Conservation (phyloP, 2,888 invertebrate genomes). For the Cosmorhoe ocellata region DNA sequence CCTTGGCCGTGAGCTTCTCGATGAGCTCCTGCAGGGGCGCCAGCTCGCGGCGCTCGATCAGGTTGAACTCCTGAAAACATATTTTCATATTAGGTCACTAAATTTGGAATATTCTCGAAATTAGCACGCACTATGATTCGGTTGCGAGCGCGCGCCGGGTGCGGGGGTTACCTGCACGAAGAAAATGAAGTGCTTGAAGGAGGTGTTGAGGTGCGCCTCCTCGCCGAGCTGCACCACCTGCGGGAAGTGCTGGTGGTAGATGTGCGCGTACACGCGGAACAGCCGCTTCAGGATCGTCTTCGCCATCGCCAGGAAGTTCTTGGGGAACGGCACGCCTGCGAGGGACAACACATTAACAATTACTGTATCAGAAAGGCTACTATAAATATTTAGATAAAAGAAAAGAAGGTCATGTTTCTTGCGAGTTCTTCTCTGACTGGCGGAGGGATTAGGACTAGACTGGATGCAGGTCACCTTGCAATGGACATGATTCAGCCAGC, state of each 20-base stretch:
- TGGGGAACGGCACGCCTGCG: conserved; percentile 97
- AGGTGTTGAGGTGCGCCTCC: conserved; percentile 99
- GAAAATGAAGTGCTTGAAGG: conserved; percentile 99
- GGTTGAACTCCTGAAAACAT: conserved; percentile 93
- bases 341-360: neutral
- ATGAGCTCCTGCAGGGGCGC: conserved; percentile 98
- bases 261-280: conserved; percentile 99
- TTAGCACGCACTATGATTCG: too few relatives aligned
- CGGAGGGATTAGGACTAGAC: too few relatives aligned
- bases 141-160: too few relatives aligned
- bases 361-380: neutral
- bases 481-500: too few relatives aligned
- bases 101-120: too few relatives aligned
- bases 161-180: conserved; percentile 89
- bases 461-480: too few relatives aligned
- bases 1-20: conserved; percentile 96
- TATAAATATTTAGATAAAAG: too few relatives aligned
- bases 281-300: conserved; percentile 98
- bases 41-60: conserved; percentile 97
- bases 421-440: too few relatives aligned
- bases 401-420: too few relatives aligned
- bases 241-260: conserved; percentile 99
- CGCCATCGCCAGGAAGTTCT: conserved; percentile 97
- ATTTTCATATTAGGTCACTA: too few relatives aligned
- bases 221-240: conserved; percentile 98